These are phyloP conservation scores for Syrmaticus mikado DNA, from an alignment of 2,113 vertebrate genomes.

Conservation along the genomic window DNA sequence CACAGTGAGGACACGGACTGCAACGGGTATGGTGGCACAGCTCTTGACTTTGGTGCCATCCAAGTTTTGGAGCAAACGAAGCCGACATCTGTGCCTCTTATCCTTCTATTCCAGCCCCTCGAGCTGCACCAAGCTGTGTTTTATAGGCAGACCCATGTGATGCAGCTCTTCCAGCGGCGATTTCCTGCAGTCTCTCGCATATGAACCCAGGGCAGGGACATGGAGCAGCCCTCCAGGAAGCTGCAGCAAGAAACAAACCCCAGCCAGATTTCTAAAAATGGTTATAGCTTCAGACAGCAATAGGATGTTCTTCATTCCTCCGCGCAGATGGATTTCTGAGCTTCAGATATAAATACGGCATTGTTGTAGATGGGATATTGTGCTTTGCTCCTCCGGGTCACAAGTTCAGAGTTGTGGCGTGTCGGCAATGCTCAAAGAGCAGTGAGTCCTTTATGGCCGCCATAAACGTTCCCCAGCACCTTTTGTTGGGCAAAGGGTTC, in stretches of 20 bases:
- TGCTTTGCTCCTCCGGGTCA: background rate
- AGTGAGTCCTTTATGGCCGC: fast-evolving
- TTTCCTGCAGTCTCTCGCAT: background rate
- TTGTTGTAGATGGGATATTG: background rate
- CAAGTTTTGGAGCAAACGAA: background rate
- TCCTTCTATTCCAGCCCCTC: background rate
- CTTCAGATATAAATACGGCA: background rate
- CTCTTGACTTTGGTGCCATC: background rate
- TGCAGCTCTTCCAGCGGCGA: fast-evolving
- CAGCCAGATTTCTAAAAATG: background rate
- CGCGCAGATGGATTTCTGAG: background rate
- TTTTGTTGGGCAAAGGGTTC: background rate
- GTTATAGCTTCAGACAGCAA: background rate
- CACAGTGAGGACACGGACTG: fast-evolving
- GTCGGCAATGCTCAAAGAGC: background rate
- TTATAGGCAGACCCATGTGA: fast-evolving
- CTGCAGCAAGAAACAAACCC: background rate
- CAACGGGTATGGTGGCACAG: fast-evolving
- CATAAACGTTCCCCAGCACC: background rate
- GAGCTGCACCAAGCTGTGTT: background rate
- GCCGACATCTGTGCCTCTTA: background rate
- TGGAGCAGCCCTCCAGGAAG: background rate
- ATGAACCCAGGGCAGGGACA: background rate
- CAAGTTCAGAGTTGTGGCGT: background rate
- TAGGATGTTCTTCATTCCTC: slow-evolving; percentile 10